Base-by-base conservation (phyloP, 1,140 invertebrate species). In the Sitobion miscanthi region DNA sequence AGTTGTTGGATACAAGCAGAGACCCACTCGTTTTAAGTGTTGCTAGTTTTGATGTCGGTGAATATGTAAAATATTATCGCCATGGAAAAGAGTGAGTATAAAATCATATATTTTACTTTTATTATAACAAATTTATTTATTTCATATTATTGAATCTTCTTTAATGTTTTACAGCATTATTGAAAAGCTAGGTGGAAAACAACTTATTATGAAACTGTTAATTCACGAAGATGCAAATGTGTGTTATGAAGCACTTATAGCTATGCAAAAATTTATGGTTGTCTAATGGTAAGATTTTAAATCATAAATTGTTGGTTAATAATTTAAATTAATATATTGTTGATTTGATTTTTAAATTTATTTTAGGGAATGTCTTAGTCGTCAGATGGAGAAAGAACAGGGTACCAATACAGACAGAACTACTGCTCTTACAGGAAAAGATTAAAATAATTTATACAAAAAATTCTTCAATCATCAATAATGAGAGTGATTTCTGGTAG, bases 191-290 rank as follows among this genome's bases (percentile, higher is more conserved):
- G 99, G 99, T 92, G 99, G 99, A 21, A 99, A 99, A 95, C 98
- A 99, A 95, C 96, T 98, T 93, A 99, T 99, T 0, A 99, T 99
- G 99, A 98, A 98, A 95, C 96, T 99, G 82, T 96, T 99, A 52
- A 97, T 97, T 85, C 99, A 99, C 95, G 98, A 99, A 95, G 99
- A 99, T 96, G 98, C 99, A 82, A 99, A 99, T 96, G 99, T 99
- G 23, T 97, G 99, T 94, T 99, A 99, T 95, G 99, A 99, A 96
- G 99, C 99, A 47, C 96, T 99, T 54, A 96, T 99, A 77, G 99
- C 99, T 91, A 99, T 99, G 49, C 99, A 99, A 95, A 99, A 99
- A 96, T 96, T 99, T 77, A 99, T 99, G 99, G 99, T 99, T 85
- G 99, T 99, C 95, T 99, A 99, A 95, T 99, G 99, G 99, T 98